Conservation (phyloP, 92 coral and sea anemone species). For the Porites cylindrica region DNA sequence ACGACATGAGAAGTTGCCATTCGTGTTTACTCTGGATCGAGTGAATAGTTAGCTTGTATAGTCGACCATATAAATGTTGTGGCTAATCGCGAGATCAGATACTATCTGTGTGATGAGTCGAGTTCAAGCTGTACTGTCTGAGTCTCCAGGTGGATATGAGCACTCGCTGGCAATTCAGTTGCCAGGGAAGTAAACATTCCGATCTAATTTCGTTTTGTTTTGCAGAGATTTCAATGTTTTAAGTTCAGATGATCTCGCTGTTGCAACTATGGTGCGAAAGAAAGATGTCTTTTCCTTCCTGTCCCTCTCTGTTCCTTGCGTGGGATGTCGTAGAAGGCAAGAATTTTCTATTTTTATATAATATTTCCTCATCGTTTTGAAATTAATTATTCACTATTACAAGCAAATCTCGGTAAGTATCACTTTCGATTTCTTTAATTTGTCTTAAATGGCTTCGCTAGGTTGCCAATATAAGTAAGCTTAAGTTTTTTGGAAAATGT, state of each 20-base stretch:
- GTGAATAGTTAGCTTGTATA: neutral
- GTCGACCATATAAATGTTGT: neutral
- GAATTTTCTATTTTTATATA: constrained; percentile 3
- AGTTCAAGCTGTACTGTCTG: neutral
- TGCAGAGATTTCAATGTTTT: constrained; percentile 91
- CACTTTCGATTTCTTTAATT: constrained; percentile 3
- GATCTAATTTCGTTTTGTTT: constrained; percentile 11
- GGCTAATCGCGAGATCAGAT: neutral
- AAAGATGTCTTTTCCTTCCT: constrained; percentile 89
- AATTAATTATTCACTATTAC: constrained; percentile 38
- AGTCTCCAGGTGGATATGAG: neutral
- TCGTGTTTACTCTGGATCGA: too few species aligned
- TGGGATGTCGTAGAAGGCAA: constrained; percentile 98
- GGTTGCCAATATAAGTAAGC: neutral
- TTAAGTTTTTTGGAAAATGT: neutral
- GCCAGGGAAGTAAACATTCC: constrained; percentile 12
- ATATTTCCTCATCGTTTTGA: constrained; percentile 33
- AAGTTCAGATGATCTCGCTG: constrained; percentile 83
- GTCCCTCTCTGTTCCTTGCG: constrained; percentile 97
- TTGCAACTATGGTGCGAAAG: constrained; percentile 87
- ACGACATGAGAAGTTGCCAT: neutral
- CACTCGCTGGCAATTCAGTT: neutral
- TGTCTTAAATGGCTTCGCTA: constrained; percentile 10
- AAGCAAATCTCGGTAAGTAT: constrained; percentile 33
- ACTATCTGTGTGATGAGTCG: neutral